These are phyloP conservation scores for Mechanitis messenoides DNA, from an alignment of 2,888 invertebrate genomes.

Conservation along the genomic window DNA sequence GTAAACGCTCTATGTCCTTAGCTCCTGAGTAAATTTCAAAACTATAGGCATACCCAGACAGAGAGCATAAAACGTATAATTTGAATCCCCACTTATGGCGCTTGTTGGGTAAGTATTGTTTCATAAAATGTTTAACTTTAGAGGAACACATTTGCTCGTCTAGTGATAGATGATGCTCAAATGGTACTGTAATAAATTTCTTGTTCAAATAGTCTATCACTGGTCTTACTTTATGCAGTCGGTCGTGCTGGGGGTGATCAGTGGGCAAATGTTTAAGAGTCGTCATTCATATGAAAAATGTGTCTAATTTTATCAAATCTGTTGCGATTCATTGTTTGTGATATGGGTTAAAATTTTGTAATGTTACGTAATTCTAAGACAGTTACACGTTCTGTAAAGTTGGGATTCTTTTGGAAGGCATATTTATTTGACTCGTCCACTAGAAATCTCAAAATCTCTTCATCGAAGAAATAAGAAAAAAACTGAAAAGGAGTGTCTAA, in stretches of 20 bases:
- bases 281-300: conserved; percentile 32
- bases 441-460: conserved; percentile 34
- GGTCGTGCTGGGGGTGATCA: conserved; percentile 22
- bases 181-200: conserved; percentile 16
- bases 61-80: conserved; percentile 7
- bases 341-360: conserved; percentile 33
- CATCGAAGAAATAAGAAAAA: conserved; percentile 39
- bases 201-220: conserved; percentile 22
- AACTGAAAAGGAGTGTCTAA: conserved; percentile 38
- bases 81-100: not conserved
- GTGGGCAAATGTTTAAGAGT: conserved; percentile 29
- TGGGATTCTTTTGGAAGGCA: conserved; percentile 36
- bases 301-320: conserved; percentile 21
- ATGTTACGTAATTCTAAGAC: conserved; percentile 36
- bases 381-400: conserved; percentile 37
- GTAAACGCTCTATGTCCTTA: conserved; percentile 18
- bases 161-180: conserved; percentile 24
- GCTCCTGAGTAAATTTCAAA: conserved; percentile 9
- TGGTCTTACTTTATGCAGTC: conserved; percentile 8
- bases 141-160: conserved; percentile 30
- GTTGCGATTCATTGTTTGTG: conserved; percentile 34
- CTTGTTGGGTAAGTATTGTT: conserved; percentile 13
- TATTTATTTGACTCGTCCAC: conserved; percentile 35
- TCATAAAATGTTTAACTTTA: conserved; percentile 22
- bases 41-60: conserved; percentile 4